Evolutionary conservation across 2,888 invertebrate species (phyloP), one percentile per base, ranked within the genome.

Genomic region (Lasiommata megera): DNA sequence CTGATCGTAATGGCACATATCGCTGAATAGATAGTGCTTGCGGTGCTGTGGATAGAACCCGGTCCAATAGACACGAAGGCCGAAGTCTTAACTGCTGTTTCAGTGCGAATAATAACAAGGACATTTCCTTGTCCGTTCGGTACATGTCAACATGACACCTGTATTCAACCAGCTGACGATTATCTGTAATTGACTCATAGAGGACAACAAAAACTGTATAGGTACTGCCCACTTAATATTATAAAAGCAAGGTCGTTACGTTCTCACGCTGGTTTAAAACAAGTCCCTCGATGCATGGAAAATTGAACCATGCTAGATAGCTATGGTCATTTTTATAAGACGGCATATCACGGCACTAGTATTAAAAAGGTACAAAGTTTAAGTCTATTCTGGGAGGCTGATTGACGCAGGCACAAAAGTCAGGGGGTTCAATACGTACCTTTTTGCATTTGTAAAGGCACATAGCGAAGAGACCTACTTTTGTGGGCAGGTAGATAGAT

Each of bases 261-360:
- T 85, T 88, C 88, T 72, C 88, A 88, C 88, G 88, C 73, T 64
- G 65, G 54, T 64, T 68, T 63, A 68, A 61, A 67, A 68, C 70
- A 66, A 66, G 69, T 68, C 65, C 50, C 55, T 62, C 57, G 12
- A 43, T 54, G 36, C 55, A 43, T 50, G 40, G 61, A 54, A 62
- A 62, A 59, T 54, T 59, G 40, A 48, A 51, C 53, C 36, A 17
- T 36, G 38, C 23, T 23, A 34, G 50, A 12, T n/a, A 23, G 16
- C 3, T 48, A 50, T 54, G 40, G 28, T 38, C 29, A 36, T 53
- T 56, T 37, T 38, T 31, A 44, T 52, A 16, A 12, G 23, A 17
- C 8, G n/a, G 12, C 29, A 31, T 16, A 0, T 18, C 6, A 12
- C 31, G 18, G 11, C 23, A 43, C 11, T n/a, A n/a, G 9, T 23